Conservation (phyloP, 2,113 vertebrate genomes). For the Hassar affinis region DNA sequence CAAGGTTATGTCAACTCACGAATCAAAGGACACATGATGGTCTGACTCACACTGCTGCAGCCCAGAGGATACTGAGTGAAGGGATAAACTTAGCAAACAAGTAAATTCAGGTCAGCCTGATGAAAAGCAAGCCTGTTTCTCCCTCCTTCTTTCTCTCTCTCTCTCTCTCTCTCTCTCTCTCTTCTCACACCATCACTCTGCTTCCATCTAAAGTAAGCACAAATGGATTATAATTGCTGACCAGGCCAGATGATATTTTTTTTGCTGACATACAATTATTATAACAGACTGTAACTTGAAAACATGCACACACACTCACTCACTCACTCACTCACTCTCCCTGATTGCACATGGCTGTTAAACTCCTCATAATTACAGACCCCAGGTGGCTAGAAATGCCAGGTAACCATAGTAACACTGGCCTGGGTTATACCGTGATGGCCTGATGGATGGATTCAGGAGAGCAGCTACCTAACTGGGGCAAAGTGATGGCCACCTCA, state of each 20-base stretch:
- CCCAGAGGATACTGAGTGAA: slow-evolving; percentile 31
- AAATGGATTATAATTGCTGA: slow-evolving; percentile 37
- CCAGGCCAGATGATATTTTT: neutral
- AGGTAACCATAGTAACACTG: slow-evolving; percentile 34
- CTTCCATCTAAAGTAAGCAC: slow-evolving; percentile 14
- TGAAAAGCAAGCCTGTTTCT: slow-evolving; percentile 3
- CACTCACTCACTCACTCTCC: neutral
- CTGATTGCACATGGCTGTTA: slow-evolving; percentile 10
- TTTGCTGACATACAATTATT: slow-evolving; percentile 27
- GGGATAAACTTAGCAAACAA: slow-evolving; percentile 18
- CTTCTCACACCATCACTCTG: neutral
- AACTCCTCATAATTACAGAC: slow-evolving; percentile 23
- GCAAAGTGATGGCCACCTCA: neutral
- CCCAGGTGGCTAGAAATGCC: slow-evolving; percentile 24
- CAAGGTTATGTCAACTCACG: slow-evolving; percentile 19
- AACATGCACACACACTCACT: neutral
- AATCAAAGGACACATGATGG: slow-evolving; percentile 28
- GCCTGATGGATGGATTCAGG: slow-evolving; percentile 13
- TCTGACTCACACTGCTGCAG: slow-evolving; percentile 31
- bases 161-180: neutral
- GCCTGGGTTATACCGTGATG: slow-evolving; percentile 21
- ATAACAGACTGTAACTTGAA: neutral
- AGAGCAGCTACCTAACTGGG: slow-evolving; percentile 8
- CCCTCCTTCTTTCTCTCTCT: slow-evolving; percentile 48
- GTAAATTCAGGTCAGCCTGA: slow-evolving; percentile 37